Percentiles rank a stretch among this genome's conserved stretches.
These are phyloP conservation scores for Nomada goodeniana DNA, from an alignment of 2,888 invertebrate species.

Conservation along the genomic window DNA sequence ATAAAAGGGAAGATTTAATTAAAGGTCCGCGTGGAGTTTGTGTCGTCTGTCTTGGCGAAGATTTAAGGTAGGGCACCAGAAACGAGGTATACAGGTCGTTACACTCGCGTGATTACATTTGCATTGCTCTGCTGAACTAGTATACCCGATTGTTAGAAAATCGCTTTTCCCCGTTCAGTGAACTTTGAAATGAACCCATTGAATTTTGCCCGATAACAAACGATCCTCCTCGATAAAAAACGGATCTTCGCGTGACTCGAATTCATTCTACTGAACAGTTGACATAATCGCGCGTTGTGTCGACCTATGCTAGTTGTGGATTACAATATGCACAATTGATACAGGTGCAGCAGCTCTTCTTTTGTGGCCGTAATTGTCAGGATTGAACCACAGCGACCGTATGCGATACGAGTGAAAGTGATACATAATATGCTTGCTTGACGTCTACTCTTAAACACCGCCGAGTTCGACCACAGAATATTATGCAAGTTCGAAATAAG, in stretches of 20 bases:
- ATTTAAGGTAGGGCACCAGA: constrained; percentile 32
- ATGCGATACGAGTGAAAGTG: constrained; percentile 77
- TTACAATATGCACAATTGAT: constrained; percentile 36
- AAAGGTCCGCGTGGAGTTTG: background rate
- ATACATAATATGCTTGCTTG: constrained; percentile 71
- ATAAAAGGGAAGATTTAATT: constrained; percentile 36
- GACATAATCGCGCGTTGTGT: constrained; percentile 31
- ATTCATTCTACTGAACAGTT: constrained; percentile 1
- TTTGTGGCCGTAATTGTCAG: constrained; percentile 14
- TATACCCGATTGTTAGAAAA: constrained; percentile 25
- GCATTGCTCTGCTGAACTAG: constrained; percentile 18
- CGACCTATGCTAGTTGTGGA: background rate
- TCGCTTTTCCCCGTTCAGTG: constrained; percentile 27
- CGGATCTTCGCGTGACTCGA: constrained; percentile 35
- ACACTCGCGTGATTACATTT: constrained; percentile 49
- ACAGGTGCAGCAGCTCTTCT: constrained; percentile 40
- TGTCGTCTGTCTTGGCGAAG: background rate
- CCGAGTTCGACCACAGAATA: constrained; percentile 61
- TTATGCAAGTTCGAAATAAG: constrained; percentile 72
- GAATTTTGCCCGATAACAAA: background rate
- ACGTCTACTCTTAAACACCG: constrained; percentile 46
- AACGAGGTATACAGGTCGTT: constrained; percentile 46
- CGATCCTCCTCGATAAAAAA: background rate
- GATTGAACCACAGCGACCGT: constrained; percentile 41
- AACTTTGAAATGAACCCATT: constrained; percentile 14